Percentiles rank a stretch among this genome's conserved stretches.
These are phyloP conservation scores for Nannospalax galili DNA, from an alignment of 2,113 vertebrate genomes.

Conservation along the genomic window DNA sequence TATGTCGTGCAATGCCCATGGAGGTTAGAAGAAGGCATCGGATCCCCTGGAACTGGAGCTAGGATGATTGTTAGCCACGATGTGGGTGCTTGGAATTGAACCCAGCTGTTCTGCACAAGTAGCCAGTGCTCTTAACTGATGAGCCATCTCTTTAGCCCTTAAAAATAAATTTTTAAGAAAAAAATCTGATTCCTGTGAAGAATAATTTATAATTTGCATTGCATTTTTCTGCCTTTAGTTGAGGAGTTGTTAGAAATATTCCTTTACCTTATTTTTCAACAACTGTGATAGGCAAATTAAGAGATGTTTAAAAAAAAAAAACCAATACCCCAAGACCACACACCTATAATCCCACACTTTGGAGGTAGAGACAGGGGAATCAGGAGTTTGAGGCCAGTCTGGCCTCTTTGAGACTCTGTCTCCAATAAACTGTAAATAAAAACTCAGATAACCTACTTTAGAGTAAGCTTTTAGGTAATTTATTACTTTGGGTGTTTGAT, in stretches of 20 bases:
- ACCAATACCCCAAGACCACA: background rate
- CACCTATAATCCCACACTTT: background rate
- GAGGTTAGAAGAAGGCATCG: too few relatives aligned
- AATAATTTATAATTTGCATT: slow-evolving; percentile 49
- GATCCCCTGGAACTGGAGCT: too few relatives aligned
- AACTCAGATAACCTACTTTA: background rate
- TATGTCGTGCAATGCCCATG: too few relatives aligned
- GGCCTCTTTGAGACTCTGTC: background rate
- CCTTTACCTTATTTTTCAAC: slow-evolving; percentile 56
- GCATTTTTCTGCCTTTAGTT: slow-evolving; percentile 57
- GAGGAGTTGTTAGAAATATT: slow-evolving; percentile 54
- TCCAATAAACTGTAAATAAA: background rate
- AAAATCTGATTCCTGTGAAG: slow-evolving; percentile 38
- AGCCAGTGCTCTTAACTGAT: too few relatives aligned
- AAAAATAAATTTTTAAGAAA: too few relatives aligned
- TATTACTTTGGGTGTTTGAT: slow-evolving; percentile 34
- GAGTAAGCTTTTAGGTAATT: background rate
- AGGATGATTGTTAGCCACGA: too few relatives aligned
- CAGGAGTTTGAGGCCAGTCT: background rate
- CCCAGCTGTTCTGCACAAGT: too few relatives aligned
- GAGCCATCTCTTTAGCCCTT: too few relatives aligned
- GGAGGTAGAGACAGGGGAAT: background rate
- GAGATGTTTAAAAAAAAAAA: background rate
- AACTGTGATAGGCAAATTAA: slow-evolving; percentile 53
- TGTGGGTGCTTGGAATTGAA: too few relatives aligned